Percentiles rank a stretch among this genome's conserved stretches.
Conservation (phyloP, 2,797 vertebrate genomes). For the Salarias fasciatus region DNA sequence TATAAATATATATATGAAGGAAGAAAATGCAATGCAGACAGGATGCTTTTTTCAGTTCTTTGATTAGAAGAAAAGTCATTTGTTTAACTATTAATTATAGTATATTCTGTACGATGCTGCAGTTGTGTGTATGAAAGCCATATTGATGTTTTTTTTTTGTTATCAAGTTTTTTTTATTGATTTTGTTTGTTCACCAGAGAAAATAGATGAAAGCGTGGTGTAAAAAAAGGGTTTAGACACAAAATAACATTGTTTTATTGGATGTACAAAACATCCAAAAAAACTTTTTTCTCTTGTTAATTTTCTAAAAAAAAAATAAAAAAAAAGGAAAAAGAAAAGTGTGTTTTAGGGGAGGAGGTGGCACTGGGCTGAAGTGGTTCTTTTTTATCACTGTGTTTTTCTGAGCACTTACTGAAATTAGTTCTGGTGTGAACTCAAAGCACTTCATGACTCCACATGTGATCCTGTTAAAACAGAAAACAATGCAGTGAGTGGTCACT, state of each 20-base stretch:
- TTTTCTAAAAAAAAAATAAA: conserved; percentile 52
- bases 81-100: conserved; percentile 72
- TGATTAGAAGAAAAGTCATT: conserved; percentile 44
- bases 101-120: conserved; percentile 63
- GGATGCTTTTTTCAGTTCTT: conserved; percentile 55
- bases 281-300: conserved; percentile 40
- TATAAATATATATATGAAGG: conserved; percentile 65
- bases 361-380: conserved; percentile 56
- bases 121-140: conserved; percentile 78
- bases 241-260: conserved; percentile 52
- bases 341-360: conserved; percentile 51
- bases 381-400: conserved; percentile 56
- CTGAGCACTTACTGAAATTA: conserved; percentile 81
- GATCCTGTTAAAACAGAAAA: conserved; percentile 73
- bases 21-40: conserved; percentile 73
- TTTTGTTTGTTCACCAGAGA: conserved; percentile 34
- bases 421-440: conserved; percentile 77
- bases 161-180: conserved; percentile 22
- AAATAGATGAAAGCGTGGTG: conserved; percentile 32
- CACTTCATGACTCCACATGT: conserved; percentile 77
- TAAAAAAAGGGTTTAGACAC: conserved; percentile 36
- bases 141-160: conserved; percentile 57
- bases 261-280: conserved; percentile 51
- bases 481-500: conserved; percentile 18
- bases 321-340: conserved; percentile 36